Evolutionary conservation across 1,140 invertebrate species (phyloP).

Genomic region (Tetramorium parvispinum): DNA sequence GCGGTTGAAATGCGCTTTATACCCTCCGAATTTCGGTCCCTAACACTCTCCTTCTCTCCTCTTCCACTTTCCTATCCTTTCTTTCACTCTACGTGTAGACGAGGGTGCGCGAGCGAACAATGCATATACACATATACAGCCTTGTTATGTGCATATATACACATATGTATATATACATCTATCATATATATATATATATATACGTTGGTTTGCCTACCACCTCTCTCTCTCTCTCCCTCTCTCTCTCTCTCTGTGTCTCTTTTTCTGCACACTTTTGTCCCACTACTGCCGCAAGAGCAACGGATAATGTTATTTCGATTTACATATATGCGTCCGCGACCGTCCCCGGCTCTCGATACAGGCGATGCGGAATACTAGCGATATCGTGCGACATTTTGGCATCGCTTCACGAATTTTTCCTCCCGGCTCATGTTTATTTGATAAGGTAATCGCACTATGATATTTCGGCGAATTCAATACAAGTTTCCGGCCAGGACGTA

Average conservation of each 20-base stretch:
- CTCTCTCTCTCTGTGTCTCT: slow-evolving; percentile 33
- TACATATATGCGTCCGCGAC: slow-evolving; percentile 75
- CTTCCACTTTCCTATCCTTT: slow-evolving; percentile 52
- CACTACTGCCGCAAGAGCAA: slow-evolving; percentile 73
- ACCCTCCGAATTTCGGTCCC: slow-evolving; percentile 73
- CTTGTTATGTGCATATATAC: slow-evolving; percentile 17
- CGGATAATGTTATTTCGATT: slow-evolving; percentile 81
- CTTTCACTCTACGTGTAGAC: slow-evolving; percentile 12
- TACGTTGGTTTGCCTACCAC: background rate
- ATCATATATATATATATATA: background rate
- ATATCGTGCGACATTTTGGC: slow-evolving; percentile 64
- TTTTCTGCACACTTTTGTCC: slow-evolving; percentile 50
- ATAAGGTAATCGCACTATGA: slow-evolving; percentile 56
- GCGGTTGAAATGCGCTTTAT: slow-evolving; percentile 75
- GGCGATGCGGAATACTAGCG: slow-evolving; percentile 7
- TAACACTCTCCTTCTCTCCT: slow-evolving; percentile 47
- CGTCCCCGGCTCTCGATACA: slow-evolving; percentile 49
- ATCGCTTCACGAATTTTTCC: slow-evolving; percentile 62
- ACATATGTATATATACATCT: background rate
- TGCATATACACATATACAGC: background rate
- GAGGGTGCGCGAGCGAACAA: slow-evolving; percentile 25
- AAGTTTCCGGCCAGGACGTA: background rate
- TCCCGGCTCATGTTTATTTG: slow-evolving; percentile 62
- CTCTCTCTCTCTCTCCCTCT: slow-evolving; percentile 15
- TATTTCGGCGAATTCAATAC: slow-evolving; percentile 42